These are phyloP conservation scores for Beris morrisii DNA, from an alignment of 2,888 invertebrate genomes.

Conservation along the genomic window DNA sequence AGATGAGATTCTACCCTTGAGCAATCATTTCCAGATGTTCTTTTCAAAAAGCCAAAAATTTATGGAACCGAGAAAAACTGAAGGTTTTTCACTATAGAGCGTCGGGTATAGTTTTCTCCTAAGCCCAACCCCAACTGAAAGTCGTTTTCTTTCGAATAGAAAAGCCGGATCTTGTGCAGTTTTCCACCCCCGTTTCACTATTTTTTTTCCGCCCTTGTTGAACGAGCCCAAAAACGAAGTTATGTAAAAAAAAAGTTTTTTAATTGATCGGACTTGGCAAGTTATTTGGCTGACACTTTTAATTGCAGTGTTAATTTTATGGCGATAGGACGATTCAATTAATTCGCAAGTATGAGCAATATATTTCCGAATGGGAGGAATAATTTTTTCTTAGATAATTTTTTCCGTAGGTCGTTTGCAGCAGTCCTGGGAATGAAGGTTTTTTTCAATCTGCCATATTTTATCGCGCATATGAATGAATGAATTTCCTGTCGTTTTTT, in stretches of 20 bases:
- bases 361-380: not conserved
- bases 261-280: conserved; percentile 23
- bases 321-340: conserved; percentile 12
- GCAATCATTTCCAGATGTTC: conserved; percentile 40
- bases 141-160: too few species aligned
- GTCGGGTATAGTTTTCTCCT: conserved; percentile 27
- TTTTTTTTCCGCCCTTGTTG: too few species aligned
- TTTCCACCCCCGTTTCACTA: too few species aligned
- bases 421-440: too few species aligned
- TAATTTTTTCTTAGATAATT: not conserved
- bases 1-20: conserved; percentile 38
- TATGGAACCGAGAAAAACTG: conserved; percentile 34
- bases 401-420: too few species aligned
- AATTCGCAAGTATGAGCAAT: conserved; percentile 7
- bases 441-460: too few species aligned
- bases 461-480: too few species aligned
- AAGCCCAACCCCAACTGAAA: too few species aligned
- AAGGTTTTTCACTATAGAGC: conserved; percentile 4
- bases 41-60: conserved; percentile 37
- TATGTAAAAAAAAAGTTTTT: conserved; percentile 16
- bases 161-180: too few species aligned
- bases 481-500: too few species aligned
- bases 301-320: conserved; percentile 30
- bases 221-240: not conserved
- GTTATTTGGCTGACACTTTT: conserved; percentile 15